Base-by-base conservation (phyloP, 2,888 invertebrate species). In the Brachypterus glaber region DNA sequence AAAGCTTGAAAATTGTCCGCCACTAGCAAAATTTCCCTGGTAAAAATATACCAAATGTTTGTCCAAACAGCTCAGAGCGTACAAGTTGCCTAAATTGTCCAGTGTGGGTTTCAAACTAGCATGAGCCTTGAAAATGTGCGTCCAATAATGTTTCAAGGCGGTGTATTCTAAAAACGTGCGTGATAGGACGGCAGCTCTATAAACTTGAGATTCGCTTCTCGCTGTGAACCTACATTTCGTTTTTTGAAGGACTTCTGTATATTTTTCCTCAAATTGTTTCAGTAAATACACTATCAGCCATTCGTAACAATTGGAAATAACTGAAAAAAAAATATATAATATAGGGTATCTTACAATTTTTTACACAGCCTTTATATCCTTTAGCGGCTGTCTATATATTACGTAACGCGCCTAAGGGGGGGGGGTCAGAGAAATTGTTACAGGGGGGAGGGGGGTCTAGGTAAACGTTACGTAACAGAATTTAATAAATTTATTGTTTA, bases 211-310 rank as follows among this genome's bases (percentile, higher is more conserved):
- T 52, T 82, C 77, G 58, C 82, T 85, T 39, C 82, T 73, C 1
- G 90, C 87, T 17, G 77, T 76, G 59, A 90, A 89, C 46, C 74
- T 74, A 46, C 82, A 53, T 25, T 49, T 46, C 0, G 81, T 80
- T 11, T 66, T 64, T 0, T 69, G 57, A 12, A 77, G 51, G 33
- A 76, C 70, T 0, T 64, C 48, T 33, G 74, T 69, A 49, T 81
- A 74, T 58, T 76, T 74, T 17, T 68, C 64, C 41, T 77, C 69
- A 0, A 86, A 86, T 43, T 79, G 72, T 40, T 76, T 69, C n/a
- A 87, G 65, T 3, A 92, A 67, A 69, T 83, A 83, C 49, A 83
- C 81, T 30, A 91, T 71, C 14, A 93, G 69, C 90, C 91, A 93
- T 60, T 84, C 77, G 64, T 86, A 91, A 16, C 80, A 75, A 30